phyloP scores from a whole-genome alignment of 37 sponge, comb jelly and placozoan species.

The Agelas oroides region DNA sequence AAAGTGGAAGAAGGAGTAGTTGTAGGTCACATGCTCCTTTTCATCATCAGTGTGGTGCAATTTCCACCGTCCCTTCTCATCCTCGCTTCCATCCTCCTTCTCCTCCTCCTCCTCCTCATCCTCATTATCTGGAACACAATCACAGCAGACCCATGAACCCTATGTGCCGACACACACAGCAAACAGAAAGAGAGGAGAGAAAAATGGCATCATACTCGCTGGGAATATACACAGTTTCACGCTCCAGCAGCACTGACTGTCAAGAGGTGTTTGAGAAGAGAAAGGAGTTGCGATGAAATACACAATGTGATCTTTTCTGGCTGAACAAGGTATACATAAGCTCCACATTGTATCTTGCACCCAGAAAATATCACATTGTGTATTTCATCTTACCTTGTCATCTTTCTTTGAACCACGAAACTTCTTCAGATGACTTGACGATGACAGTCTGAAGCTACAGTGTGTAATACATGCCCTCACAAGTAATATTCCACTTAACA shows the following conservation, averaged over 20 bases:
- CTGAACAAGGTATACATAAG: too few species aligned
- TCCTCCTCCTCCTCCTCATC: conserved; percentile 22
- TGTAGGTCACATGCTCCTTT: conserved; percentile 91
- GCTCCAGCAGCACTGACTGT: not conserved
- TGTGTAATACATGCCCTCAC: too few species aligned
- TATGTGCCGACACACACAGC: not conserved
- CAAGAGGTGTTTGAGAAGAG: too few species aligned
- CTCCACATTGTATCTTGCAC: too few species aligned
- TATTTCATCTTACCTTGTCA: conserved; percentile 50
- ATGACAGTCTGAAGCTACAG: conserved; percentile 56
- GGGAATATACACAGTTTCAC: conserved; percentile 1
- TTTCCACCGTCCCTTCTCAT: conserved; percentile 40
- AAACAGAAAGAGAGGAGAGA: conserved; percentile 10
- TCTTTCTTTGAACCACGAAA: conserved; percentile 67
- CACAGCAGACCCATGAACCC: conserved; percentile 69
- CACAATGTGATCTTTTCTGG: too few species aligned
- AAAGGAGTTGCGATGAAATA: not conserved
- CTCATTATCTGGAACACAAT: conserved; percentile 48
- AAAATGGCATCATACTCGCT: not conserved
- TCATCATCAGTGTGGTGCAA: conserved; percentile 82
- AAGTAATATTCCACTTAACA: too few species aligned
- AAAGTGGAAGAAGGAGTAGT: conserved; percentile 98
- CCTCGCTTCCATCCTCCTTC: conserved; percentile 72
- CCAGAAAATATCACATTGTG: too few species aligned
- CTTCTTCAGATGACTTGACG: conserved; percentile 61